phyloP scores from a whole-genome alignment of 2,797 vertebrate genomes.

The Tarsius wallacei region DNA sequence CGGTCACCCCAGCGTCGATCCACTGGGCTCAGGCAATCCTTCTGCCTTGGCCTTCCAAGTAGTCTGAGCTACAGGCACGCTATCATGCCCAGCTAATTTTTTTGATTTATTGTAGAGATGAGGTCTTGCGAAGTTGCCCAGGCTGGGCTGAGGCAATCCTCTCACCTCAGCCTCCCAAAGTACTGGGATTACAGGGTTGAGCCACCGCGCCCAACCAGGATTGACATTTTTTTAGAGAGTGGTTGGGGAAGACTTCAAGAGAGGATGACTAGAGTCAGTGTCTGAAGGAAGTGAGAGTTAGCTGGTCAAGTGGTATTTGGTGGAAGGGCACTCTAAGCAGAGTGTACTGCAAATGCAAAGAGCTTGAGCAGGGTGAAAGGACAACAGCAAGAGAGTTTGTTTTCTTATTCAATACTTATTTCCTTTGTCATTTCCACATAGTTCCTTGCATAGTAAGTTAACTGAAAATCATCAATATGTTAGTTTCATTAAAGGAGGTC shows the following conservation, averaged over 20 bases:
- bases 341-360: neutral
- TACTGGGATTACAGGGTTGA: too few species aligned
- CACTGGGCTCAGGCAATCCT: too few species aligned
- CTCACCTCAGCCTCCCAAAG: too few species aligned
- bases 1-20: neutral
- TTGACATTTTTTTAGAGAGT: neutral
- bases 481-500: neutral
- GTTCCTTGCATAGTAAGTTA: neutral
- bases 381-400: neutral
- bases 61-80: too few species aligned
- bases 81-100: too few species aligned
- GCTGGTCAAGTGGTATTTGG: neutral
- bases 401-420: neutral
- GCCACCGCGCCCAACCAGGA: rapidly evolving
- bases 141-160: too few species aligned
- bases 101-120: too few species aligned
- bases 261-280: neutral
- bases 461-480: neutral
- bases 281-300: neutral
- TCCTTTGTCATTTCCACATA: neutral
- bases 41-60: too few species aligned
- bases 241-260: neutral
- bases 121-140: too few species aligned
- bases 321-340: neutral
- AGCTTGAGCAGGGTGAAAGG: neutral